phyloP scores from a whole-genome alignment of 1,140 invertebrate species.

The Aphelenchoides besseyi region DNA sequence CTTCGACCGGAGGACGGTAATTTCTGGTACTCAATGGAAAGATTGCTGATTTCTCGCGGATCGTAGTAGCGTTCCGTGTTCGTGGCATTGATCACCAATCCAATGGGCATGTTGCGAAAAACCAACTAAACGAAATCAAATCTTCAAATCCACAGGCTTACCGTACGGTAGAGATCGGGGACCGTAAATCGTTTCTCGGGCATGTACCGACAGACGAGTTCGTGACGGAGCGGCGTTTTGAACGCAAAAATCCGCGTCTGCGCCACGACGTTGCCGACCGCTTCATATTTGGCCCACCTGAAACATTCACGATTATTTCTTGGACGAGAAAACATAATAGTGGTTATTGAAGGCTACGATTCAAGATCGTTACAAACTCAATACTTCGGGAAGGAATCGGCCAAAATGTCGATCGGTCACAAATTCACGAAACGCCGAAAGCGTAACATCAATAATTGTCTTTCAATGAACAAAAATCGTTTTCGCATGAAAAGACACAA shows the following conservation, averaged over 20 bases:
- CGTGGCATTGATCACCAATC: conserved; percentile 72
- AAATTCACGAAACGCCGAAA: background rate
- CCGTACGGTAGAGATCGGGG: conserved; percentile 42
- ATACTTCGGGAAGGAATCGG: no score
- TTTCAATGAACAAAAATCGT: background rate
- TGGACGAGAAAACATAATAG: no score
- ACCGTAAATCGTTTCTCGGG: conserved; percentile 55
- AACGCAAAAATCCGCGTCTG: conserved; percentile 74
- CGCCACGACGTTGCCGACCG: conserved; percentile 70
- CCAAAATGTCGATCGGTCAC: background rate
- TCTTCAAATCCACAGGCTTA: conserved; percentile 31
- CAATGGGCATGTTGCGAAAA: conserved; percentile 62
- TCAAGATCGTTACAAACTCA: no score
- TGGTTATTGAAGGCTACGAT: no score
- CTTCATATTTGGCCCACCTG: conserved; percentile 73
- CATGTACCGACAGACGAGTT: conserved; percentile 68
- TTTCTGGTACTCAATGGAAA: conserved; percentile 66
- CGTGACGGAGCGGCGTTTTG: conserved; percentile 74
- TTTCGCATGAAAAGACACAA: no score
- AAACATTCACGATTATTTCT: no score
- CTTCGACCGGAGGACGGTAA: conserved; percentile 66
- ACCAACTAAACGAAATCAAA: conserved; percentile 31
- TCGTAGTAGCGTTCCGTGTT: conserved; percentile 72
- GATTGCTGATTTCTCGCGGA: conserved; percentile 30
- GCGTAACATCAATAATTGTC: no score